Percentiles rank a stretch among this genome's conserved stretches.
Conservation (phyloP, 2,113 vertebrate genomes). For the Mirounga angustirostris region DNA sequence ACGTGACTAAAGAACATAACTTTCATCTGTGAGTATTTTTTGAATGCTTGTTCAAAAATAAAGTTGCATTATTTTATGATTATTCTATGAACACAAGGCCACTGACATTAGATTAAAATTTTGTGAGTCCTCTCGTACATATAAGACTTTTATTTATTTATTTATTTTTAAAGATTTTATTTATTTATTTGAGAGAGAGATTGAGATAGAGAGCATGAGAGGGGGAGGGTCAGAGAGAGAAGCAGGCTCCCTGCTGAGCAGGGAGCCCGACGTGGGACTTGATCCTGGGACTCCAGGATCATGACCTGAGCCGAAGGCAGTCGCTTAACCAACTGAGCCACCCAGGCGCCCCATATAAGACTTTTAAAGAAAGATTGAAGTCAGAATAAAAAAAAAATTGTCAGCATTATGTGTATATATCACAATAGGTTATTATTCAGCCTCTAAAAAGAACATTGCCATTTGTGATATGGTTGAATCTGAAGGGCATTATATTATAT, state of each 20-base stretch:
- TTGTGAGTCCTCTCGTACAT: background rate
- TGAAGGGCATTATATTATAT: background rate
- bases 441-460: background rate
- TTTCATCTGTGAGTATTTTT: background rate
- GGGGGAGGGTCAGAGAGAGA: too few relatives aligned
- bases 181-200: too few relatives aligned
- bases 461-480: background rate
- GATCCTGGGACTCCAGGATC: too few relatives aligned
- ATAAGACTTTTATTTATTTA: background rate
- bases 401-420: background rate
- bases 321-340: too few relatives aligned
- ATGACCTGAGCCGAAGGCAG: too few relatives aligned
- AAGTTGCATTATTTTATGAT: constrained; percentile 8
- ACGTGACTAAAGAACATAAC: background rate
- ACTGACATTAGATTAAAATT: background rate
- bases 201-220: too few relatives aligned
- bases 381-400: background rate
- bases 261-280: too few relatives aligned
- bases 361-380: background rate
- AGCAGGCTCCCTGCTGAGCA: too few relatives aligned
- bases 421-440: background rate
- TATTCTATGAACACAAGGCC: background rate
- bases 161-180: too few relatives aligned
- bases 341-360: background rate
- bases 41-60: constrained; percentile 1